These are phyloP conservation scores for Capromys pilorides DNA, from an alignment of 2,797 vertebrate species.

Conservation along the genomic window DNA sequence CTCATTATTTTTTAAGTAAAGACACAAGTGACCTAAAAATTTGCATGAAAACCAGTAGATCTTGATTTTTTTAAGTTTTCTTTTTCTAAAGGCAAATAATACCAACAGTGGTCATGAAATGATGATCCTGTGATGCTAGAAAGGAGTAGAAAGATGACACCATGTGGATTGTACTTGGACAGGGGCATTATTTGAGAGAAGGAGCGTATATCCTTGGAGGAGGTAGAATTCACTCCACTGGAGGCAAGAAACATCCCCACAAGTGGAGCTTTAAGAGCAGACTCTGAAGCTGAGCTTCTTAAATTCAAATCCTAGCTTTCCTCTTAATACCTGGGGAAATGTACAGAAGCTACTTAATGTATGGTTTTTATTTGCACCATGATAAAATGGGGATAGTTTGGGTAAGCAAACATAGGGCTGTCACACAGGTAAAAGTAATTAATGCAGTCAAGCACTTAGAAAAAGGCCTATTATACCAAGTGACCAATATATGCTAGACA, in stretches of 20 bases:
- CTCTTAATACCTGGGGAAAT: not conserved
- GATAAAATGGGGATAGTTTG: not conserved
- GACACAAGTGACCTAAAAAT: not conserved
- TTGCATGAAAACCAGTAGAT: constrained; percentile 36
- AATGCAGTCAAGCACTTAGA: not conserved
- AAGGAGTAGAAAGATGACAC: not conserved
- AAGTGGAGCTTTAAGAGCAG: not conserved
- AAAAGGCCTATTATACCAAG: not conserved
- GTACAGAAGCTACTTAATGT: not conserved
- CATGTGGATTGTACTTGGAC: not conserved
- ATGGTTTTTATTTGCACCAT: not conserved
- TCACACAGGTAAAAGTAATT: not conserved
- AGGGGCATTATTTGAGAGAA: not conserved
- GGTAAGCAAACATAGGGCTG: not conserved
- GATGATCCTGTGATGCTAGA: not conserved
- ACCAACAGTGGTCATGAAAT: not conserved
- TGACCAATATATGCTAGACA: not conserved
- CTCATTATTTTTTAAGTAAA: constrained; percentile 12
- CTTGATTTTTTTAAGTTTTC: not conserved
- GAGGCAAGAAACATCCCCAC: not conserved
- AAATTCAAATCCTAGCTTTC: not conserved
- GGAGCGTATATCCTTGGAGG: not conserved
- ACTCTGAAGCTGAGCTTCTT: not conserved
- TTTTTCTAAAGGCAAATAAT: not conserved
- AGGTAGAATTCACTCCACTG: not conserved